Evolutionary conservation across 2,888 invertebrate genomes (phyloP).

Genomic region (Epinotia ramella): DNA sequence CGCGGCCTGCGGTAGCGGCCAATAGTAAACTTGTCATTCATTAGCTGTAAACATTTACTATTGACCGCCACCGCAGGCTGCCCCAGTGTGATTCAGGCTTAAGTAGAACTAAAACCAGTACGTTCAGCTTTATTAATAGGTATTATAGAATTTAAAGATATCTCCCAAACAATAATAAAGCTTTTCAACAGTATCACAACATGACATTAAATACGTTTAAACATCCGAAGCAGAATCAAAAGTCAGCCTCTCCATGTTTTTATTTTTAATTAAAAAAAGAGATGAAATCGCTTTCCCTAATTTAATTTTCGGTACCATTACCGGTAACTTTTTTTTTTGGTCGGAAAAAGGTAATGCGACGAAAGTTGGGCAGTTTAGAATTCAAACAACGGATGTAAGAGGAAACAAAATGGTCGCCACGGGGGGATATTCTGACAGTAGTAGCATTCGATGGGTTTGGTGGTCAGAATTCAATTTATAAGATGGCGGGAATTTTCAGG

Average conservation of each 20-base stretch:
- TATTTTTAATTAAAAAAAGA: conserved; percentile 48
- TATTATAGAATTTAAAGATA: background rate
- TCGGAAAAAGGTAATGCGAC: conserved; percentile 56
- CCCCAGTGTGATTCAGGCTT: too few species aligned
- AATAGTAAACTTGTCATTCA: too few species aligned
- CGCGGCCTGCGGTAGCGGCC: too few species aligned
- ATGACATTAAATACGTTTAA: conserved; percentile 16
- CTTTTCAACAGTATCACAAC: background rate
- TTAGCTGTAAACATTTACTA: too few species aligned
- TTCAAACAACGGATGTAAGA: conserved; percentile 76
- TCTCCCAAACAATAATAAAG: background rate
- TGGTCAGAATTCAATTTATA: conserved; percentile 14
- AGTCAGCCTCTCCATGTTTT: conserved; percentile 37
- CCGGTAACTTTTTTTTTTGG: conserved; percentile 57
- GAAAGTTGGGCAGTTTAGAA: conserved; percentile 68
- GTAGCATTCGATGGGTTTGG: conserved; percentile 20
- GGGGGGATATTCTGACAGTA: conserved; percentile 12
- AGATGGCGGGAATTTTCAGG: conserved; percentile 20
- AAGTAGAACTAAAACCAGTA: background rate
- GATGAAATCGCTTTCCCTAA: conserved; percentile 48
- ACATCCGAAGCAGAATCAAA: background rate
- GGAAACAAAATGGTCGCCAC: conserved; percentile 70
- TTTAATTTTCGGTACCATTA: conserved; percentile 62
- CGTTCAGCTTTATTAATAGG: background rate
- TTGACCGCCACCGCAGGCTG: too few species aligned